Conservation (phyloP, 2,113 vertebrate species). For the Copsychus sechellarum region DNA sequence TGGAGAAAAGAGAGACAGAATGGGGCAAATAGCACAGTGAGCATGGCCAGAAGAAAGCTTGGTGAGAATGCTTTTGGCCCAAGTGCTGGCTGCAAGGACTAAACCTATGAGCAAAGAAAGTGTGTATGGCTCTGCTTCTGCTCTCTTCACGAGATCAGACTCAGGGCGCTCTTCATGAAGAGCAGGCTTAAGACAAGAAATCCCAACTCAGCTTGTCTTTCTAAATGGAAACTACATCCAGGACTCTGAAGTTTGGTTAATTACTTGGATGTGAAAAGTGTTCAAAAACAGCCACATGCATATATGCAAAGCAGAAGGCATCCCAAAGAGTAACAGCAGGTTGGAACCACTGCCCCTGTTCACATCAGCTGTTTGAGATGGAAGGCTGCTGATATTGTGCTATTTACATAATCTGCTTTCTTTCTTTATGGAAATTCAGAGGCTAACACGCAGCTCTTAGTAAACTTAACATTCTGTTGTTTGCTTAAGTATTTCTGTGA, state of each 20-base stretch:
- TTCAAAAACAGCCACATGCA: not conserved
- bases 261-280: not conserved
- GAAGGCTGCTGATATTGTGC: not conserved
- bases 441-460: not conserved
- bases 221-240: not conserved
- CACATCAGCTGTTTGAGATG: not conserved
- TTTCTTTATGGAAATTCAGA: not conserved
- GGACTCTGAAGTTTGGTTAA: not conserved
- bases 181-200: not conserved
- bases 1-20: not conserved
- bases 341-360: not conserved
- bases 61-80: not conserved
- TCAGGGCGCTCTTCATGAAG: rapidly evolving
- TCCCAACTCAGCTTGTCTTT: not conserved
- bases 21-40: not conserved
- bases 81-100: not conserved
- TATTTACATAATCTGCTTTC: not conserved
- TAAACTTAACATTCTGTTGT: not conserved
- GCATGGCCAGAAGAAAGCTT: not conserved
- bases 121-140: not conserved
- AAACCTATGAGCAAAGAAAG: not conserved
- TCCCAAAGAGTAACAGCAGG: not conserved
- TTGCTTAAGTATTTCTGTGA: not conserved
- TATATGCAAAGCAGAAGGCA: not conserved
- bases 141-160: not conserved